phyloP scores from a whole-genome alignment of 2,888 invertebrate genomes.

The Vanessa cardui region DNA sequence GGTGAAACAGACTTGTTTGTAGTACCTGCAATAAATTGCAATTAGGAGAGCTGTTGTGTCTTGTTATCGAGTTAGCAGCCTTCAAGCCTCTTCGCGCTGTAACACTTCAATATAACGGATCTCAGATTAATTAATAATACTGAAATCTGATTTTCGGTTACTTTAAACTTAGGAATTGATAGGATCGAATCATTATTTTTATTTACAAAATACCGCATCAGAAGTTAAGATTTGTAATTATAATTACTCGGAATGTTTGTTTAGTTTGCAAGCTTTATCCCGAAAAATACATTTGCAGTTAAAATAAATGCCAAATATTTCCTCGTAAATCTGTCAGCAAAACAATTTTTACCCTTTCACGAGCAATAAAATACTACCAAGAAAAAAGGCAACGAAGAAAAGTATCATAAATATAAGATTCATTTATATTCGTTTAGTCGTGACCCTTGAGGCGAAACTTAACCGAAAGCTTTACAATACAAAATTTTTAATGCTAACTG shows the following conservation, averaged over 20 bases:
- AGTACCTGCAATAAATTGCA: slow-evolving; percentile 83
- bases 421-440: slow-evolving; percentile 80
- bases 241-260: too few relatives aligned
- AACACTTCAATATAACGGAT: slow-evolving; percentile 62
- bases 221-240: too few relatives aligned
- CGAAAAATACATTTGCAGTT: slow-evolving; percentile 64
- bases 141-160: slow-evolving; percentile 40
- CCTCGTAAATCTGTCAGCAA: slow-evolving; percentile 81
- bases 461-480: slow-evolving; percentile 46
- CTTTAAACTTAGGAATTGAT: too few relatives aligned
- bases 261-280: neutral
- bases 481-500: slow-evolving; percentile 28
- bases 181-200: too few relatives aligned
- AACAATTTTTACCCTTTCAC: slow-evolving; percentile 82
- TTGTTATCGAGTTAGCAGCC: slow-evolving; percentile 81
- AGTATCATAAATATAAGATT: slow-evolving; percentile 82
- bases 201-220: too few relatives aligned
- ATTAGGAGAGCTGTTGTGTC: slow-evolving; percentile 80
- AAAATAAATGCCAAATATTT: slow-evolving; percentile 79
- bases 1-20: slow-evolving; percentile 77
- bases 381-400: slow-evolving; percentile 72
- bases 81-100: slow-evolving; percentile 65
- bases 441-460: slow-evolving; percentile 66
- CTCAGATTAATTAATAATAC: slow-evolving; percentile 66
- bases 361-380: slow-evolving; percentile 81